Evolutionary conservation across 2,797 vertebrate species (phyloP).

Genomic region (Helostoma temminkii): DNA sequence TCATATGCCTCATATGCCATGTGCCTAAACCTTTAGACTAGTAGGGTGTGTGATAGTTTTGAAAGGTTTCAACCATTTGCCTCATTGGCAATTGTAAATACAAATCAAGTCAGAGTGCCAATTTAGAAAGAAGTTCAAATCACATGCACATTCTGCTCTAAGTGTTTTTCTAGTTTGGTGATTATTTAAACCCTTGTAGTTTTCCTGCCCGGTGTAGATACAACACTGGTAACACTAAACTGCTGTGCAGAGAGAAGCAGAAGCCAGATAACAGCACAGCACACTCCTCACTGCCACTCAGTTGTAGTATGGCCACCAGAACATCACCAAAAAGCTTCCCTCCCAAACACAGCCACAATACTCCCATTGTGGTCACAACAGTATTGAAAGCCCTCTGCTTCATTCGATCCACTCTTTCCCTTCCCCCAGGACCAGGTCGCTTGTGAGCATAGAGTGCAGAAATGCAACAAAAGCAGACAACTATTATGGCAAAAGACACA

Average conservation of each 20-base stretch:
- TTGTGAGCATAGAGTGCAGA: slow-evolving; percentile 20
- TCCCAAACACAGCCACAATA: not conserved
- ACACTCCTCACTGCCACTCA: fast-evolving
- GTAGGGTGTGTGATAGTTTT: too few relatives aligned
- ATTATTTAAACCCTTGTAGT: not conserved
- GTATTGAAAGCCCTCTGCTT: slow-evolving; percentile 34
- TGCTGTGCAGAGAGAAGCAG: not conserved
- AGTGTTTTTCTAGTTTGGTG: too few relatives aligned
- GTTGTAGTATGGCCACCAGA: too few relatives aligned
- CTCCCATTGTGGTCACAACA: slow-evolving; percentile 3
- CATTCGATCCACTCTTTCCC: not conserved
- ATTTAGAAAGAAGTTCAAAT: too few relatives aligned
- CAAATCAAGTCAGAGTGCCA: too few relatives aligned
- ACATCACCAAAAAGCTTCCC: not conserved
- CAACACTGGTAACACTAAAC: slow-evolving; percentile 21
- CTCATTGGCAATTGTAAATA: too few relatives aligned
- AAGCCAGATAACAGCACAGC: fast-evolving
- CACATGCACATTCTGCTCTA: too few relatives aligned
- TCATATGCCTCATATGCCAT: too few relatives aligned
- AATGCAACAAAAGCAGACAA: slow-evolving; percentile 18
- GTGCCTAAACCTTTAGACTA: too few relatives aligned
- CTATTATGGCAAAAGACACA: fast-evolving
- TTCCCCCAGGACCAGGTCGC: not conserved
- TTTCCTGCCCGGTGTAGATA: slow-evolving; percentile 14
- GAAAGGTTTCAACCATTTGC: too few relatives aligned